Percentiles rank a stretch among this genome's conserved stretches.
phyloP scores from a whole-genome alignment of 2,113 vertebrate genomes.

The Promerops cafer region DNA sequence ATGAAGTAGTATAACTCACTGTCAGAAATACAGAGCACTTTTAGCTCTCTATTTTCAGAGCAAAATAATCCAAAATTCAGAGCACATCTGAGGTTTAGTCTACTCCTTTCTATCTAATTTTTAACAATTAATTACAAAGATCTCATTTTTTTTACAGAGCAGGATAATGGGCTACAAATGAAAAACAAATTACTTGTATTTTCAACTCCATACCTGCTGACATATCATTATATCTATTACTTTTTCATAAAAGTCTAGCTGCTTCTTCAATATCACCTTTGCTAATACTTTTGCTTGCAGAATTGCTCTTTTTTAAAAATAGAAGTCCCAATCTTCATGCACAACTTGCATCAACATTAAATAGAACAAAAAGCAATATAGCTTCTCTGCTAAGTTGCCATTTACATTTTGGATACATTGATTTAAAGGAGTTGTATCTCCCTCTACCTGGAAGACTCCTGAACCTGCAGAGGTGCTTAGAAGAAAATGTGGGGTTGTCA shows the following conservation, averaged over 20 bases:
- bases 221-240: not conserved
- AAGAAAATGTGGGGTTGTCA: not conserved
- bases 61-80: not conserved
- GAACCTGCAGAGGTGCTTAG: not conserved
- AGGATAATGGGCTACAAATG: not conserved
- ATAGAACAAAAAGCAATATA: not conserved
- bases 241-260: not conserved
- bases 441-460: not conserved
- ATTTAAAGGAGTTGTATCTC: not conserved
- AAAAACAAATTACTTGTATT: not conserved
- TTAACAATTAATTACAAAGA: not conserved
- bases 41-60: not conserved
- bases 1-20: not conserved
- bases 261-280: not conserved
- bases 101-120: not conserved
- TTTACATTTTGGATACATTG: not conserved
- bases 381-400: not conserved
- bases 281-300: not conserved
- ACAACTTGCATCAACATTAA: not conserved
- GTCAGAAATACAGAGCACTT: not conserved
- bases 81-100: not conserved
- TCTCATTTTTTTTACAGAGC: not conserved
- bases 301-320: accelerated
- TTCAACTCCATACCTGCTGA: not conserved
- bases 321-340: not conserved